phyloP scores from a whole-genome alignment of 2,797 vertebrate species.

The Enteromius treurensis region DNA sequence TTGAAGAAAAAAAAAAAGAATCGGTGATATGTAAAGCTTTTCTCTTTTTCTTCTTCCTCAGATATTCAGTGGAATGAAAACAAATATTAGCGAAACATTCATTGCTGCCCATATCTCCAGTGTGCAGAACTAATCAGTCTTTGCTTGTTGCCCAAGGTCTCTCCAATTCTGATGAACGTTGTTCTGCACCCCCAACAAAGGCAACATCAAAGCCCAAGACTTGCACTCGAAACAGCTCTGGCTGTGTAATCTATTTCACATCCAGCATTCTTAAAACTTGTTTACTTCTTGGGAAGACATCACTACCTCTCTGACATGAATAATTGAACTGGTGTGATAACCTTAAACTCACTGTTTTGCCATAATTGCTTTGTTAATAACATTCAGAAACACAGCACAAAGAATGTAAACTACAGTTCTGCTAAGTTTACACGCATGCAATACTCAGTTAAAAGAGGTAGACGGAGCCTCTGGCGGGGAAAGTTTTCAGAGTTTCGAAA shows the following conservation, averaged over 20 bases:
- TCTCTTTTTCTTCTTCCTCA: constrained; percentile 75
- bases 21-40: constrained; percentile 77
- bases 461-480: constrained; percentile 47
- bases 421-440: constrained; percentile 53
- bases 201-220: constrained; percentile 72
- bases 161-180: constrained; percentile 71
- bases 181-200: constrained; percentile 66
- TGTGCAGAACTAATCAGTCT: constrained; percentile 75
- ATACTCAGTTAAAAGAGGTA: constrained; percentile 39
- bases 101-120: constrained; percentile 71
- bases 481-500: constrained; percentile 47
- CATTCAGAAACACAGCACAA: constrained; percentile 46
- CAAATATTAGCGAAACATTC: constrained; percentile 71
- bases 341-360: constrained; percentile 69
- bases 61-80: constrained; percentile 72
- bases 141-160: constrained; percentile 71
- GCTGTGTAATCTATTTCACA: constrained; percentile 71
- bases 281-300: constrained; percentile 71
- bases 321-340: constrained; percentile 69
- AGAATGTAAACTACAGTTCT: constrained; percentile 31
- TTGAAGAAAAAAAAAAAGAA: constrained; percentile 79
- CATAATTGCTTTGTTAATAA: constrained; percentile 69
- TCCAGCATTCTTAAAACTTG: constrained; percentile 68
- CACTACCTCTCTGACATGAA: constrained; percentile 67
- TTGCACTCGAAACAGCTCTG: constrained; percentile 59